These are phyloP conservation scores for honey bee (Apis mellifera) DNA, from an alignment of 1,140 invertebrate genomes.

Conservation along the genomic window DNA sequence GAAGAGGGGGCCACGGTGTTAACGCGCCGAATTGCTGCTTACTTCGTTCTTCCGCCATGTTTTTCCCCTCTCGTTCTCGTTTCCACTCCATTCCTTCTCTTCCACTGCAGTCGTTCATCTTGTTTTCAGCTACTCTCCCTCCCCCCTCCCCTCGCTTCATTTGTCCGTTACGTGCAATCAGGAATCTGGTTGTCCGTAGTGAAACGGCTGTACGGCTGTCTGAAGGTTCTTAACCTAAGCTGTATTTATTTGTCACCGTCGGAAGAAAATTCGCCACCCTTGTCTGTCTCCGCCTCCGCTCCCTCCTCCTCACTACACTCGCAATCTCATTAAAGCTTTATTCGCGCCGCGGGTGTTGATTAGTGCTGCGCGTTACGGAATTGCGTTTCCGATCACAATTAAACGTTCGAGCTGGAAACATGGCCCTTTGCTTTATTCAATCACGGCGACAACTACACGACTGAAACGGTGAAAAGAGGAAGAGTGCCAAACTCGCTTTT, in stretches of 20 bases:
- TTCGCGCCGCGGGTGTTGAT: constrained; percentile 33
- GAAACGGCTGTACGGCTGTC: constrained; percentile 55
- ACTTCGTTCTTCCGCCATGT: constrained; percentile 55
- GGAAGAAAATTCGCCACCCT: constrained; percentile 42
- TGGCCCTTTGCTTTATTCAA: constrained; percentile 11
- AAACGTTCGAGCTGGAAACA: constrained; percentile 22
- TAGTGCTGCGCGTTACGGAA: constrained; percentile 46
- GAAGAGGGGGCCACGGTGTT: constrained; percentile 51
- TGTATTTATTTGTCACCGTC: constrained; percentile 61
- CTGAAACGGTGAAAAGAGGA: not conserved
- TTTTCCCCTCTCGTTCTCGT: constrained; percentile 17
- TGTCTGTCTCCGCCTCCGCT: not conserved
- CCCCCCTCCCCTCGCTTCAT: constrained; percentile 54
- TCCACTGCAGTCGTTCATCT: constrained; percentile 59
- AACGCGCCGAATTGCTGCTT: constrained; percentile 63
- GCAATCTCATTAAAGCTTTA: constrained; percentile 49
- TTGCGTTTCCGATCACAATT: constrained; percentile 46
- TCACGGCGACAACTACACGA: not conserved
- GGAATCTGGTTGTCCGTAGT: constrained; percentile 55
- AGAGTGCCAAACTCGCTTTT: too few relatives aligned
- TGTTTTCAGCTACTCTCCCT: constrained; percentile 61
- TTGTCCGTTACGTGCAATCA: constrained; percentile 69
- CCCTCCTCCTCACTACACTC: not conserved
- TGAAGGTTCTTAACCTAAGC: constrained; percentile 54
- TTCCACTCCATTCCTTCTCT: constrained; percentile 19